Conservation (phyloP, 1,140 invertebrate genomes). For the Drosophila kohkoa region DNA sequence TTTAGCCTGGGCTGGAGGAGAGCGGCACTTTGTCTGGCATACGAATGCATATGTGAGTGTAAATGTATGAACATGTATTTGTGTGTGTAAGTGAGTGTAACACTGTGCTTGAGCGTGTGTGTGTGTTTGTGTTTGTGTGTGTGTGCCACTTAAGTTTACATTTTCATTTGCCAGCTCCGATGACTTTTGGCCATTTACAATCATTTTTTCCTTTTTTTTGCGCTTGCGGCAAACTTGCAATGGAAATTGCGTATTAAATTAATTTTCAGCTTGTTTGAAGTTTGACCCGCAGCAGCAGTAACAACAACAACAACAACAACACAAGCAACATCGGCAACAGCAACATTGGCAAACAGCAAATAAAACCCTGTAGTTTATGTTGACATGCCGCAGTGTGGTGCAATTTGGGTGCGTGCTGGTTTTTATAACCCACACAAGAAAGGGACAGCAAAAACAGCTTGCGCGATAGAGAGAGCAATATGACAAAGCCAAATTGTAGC, state of each 20-base stretch:
- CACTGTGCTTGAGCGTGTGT: conserved; percentile 35
- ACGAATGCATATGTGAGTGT: conserved; percentile 28
- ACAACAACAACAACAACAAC: conserved; percentile 19
- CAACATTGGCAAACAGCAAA: conserved; percentile 63
- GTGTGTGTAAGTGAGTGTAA: conserved; percentile 51
- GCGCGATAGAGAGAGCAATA: conserved; percentile 27
- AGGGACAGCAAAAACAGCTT: background rate
- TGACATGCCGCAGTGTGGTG: conserved; percentile 60
- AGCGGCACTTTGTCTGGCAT: conserved; percentile 18
- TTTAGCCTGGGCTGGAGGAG: background rate
- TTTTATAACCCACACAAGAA: conserved; percentile 42
- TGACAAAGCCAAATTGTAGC: conserved; percentile 69
- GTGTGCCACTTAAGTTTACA: conserved; percentile 80
- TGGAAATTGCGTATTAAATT: conserved; percentile 79
- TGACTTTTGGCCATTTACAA: conserved; percentile 80
- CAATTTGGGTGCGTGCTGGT: conserved; percentile 47
- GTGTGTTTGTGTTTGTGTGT: conserved; percentile 26
- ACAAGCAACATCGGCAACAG: conserved; percentile 31
- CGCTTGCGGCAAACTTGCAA: conserved; percentile 47
- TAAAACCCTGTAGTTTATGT: conserved; percentile 76
- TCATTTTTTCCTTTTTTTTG: conserved; percentile 59
- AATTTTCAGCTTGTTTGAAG: conserved; percentile 82
- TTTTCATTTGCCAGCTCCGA: conserved; percentile 79
- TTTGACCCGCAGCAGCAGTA: conserved; percentile 59
- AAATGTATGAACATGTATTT: background rate